Conservation (phyloP, 2,113 vertebrate species). For the Grammomys surdaster region DNA sequence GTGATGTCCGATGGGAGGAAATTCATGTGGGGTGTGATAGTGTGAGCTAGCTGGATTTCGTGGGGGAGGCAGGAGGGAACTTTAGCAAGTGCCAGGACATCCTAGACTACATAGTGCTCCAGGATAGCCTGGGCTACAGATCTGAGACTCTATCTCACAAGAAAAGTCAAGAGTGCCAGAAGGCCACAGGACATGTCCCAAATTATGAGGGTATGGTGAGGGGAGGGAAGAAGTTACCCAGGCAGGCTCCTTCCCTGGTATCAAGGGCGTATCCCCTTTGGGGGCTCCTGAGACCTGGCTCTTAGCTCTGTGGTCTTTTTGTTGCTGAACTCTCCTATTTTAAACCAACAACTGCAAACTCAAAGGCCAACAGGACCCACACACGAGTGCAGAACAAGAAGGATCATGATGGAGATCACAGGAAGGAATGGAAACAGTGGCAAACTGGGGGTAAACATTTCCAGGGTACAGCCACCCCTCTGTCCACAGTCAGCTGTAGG, state of each 20-base stretch:
- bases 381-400: background rate
- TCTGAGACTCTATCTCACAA: background rate
- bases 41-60: background rate
- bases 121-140: background rate
- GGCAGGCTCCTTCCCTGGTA: background rate
- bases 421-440: background rate
- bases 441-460: fast-evolving
- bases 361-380: too few relatives aligned
- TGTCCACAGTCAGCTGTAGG: background rate
- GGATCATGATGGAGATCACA: fast-evolving
- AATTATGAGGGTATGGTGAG: background rate
- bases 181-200: background rate
- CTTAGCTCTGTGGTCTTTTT: background rate
- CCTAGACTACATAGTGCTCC: background rate
- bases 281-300: background rate
- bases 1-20: background rate
- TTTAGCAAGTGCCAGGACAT: background rate
- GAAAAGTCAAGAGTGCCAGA: background rate
- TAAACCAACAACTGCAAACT: background rate
- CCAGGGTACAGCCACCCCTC: background rate
- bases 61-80: background rate
- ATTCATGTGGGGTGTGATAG: background rate
- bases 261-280: background rate
- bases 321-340: background rate
- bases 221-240: background rate